Base-by-base conservation (phyloP, 2,797 vertebrate genomes). In the Sebastes jordani region DNA sequence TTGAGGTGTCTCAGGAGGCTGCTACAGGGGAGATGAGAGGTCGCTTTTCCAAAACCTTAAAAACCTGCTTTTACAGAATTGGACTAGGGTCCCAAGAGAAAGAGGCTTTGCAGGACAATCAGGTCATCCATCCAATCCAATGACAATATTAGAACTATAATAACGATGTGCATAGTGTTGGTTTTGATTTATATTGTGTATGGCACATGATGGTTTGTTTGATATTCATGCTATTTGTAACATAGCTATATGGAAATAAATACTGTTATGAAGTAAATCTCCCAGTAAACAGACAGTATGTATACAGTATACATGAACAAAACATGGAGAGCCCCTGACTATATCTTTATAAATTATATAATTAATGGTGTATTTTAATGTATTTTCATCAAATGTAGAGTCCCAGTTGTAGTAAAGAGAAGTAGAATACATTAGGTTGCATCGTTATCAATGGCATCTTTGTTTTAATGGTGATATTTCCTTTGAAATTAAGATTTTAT, bases 1-100 rank as follows among this genome's bases (percentile, higher is more conserved):
- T 74, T 59, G 52, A 85, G 79, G 62, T 55, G 62, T 68, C 73
- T 78, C 64, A 56, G 58, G 76, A 79, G 49, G 68, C 71, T 58
- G 38, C 74, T 56, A 18, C 27, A 23, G 65, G 67, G 25, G 27
- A 79, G 64, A 83, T 71, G 42, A 80, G 64, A 62, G 64, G 64
- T 59, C 8, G 9, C 42, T 22, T 74, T 71, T 46, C 13, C 32
- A 22, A 30, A 80, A 83, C 63, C 30, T 32, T 67, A 16, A 73
- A 80, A 75, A 78, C 61, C 69, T 78, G 52, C 38, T 4, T 71
- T 72, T 61, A 56, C 23, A 58, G 30, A 22, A 59, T 29, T 5
- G 23, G 20, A 38, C 20, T 14, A 20, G 32, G 4, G 14, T 70
- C 36, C 36, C 23, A 27, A 58, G 52, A 74, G 49, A 64, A 4